Conservation (phyloP, 2,888 invertebrate species). For the Brachylomia viminalis region DNA sequence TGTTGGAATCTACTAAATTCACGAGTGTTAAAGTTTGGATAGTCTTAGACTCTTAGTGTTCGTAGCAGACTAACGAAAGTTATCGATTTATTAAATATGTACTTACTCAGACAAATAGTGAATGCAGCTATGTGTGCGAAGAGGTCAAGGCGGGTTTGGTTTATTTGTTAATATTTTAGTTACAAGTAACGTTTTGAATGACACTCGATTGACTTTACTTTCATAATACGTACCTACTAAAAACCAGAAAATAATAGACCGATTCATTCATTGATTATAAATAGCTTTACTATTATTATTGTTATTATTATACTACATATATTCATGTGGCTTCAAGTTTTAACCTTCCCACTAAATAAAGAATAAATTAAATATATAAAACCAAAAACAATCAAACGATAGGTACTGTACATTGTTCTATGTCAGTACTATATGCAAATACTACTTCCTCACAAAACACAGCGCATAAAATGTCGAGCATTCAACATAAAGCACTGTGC, state of each 20-base stretch:
- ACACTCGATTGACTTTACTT: background rate
- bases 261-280: slow-evolving; percentile 3
- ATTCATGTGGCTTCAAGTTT: background rate
- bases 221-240: background rate
- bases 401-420: slow-evolving; percentile 17
- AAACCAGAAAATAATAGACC: background rate
- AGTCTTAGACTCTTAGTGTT: slow-evolving; percentile 35
- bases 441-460: slow-evolving; percentile 25
- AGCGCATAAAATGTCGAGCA: slow-evolving; percentile 27
- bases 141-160: slow-evolving; percentile 77
- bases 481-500: slow-evolving; percentile 32
- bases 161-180: slow-evolving; percentile 50
- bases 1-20: background rate
- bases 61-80: slow-evolving; percentile 68
- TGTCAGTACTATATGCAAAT: slow-evolving; percentile 34
- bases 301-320: background rate
- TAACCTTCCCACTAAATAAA: slow-evolving; percentile 32
- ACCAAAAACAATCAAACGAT: slow-evolving; percentile 28
- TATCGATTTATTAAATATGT: slow-evolving; percentile 75
- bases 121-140: slow-evolving; percentile 72
- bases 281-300: slow-evolving; percentile 1
- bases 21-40: slow-evolving; percentile 3
- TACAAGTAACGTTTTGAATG: slow-evolving; percentile 19
- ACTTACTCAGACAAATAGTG: slow-evolving; percentile 71
- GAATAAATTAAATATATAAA: slow-evolving; percentile 22